These are phyloP conservation scores for Leptogaster cylindrica DNA, from an alignment of 2,888 invertebrate species.

Conservation along the genomic window DNA sequence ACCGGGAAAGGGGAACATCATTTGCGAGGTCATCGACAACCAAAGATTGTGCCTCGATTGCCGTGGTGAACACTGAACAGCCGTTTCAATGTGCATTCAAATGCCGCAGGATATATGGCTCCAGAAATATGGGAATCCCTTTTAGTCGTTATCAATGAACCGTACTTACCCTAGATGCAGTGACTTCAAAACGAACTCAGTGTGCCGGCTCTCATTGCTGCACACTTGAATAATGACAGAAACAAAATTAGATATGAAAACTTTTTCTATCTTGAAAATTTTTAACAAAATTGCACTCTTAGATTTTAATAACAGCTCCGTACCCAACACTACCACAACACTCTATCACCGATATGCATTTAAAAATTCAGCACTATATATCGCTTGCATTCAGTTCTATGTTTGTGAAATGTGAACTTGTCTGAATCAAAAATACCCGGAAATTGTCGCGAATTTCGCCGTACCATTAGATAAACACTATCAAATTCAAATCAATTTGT, in stretches of 20 bases:
- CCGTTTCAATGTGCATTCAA: no score
- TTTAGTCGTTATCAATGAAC: constrained; percentile 1
- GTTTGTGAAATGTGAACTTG: not conserved
- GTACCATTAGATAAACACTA: constrained; percentile 6
- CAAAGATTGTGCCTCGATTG: no score
- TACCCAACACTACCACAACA: constrained; percentile 16
- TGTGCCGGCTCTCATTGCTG: constrained; percentile 7
- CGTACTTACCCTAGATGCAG: constrained; percentile 18
- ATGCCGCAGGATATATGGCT: no score
- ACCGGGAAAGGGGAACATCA: no score
- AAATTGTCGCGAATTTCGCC: constrained; percentile 11
- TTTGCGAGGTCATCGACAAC: no score
- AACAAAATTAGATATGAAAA: constrained; percentile 21
- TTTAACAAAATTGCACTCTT: constrained; percentile 24
- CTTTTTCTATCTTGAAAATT: constrained; percentile 25
- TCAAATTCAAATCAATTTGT: not conserved
- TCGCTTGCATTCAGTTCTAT: not conserved
- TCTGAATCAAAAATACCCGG: not conserved
- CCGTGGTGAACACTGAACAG: no score
- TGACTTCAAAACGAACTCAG: constrained; percentile 9
- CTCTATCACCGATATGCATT: constrained; percentile 16
- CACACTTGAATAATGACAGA: not conserved
- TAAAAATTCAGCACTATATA: not conserved
- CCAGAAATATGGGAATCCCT: no score
- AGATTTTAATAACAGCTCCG: constrained; percentile 22